phyloP scores from a whole-genome alignment of 1,140 invertebrate species.

The Stenopsyche tienmushanensis region DNA sequence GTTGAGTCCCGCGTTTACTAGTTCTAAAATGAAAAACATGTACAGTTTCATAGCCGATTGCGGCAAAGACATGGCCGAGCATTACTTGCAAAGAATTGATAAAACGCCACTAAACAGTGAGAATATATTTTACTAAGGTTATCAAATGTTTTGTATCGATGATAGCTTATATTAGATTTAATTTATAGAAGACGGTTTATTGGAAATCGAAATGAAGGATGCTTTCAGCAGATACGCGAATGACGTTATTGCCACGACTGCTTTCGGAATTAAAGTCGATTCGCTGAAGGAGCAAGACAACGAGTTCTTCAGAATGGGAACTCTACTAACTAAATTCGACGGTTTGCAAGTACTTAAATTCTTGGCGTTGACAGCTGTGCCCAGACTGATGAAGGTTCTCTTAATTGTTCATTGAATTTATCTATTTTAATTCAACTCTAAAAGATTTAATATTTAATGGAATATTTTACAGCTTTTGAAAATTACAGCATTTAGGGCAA shows the following conservation, averaged over 20 bases:
- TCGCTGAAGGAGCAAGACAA: conserved; percentile 52
- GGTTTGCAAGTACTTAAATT: neutral
- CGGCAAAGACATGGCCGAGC: conserved; percentile 39
- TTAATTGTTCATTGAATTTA: neutral
- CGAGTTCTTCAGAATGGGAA: conserved; percentile 53
- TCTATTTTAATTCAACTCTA: neutral
- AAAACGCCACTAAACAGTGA: neutral
- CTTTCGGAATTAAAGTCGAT: conserved; percentile 55
- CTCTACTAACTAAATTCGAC: conserved; percentile 41
- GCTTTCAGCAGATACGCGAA: conserved; percentile 50
- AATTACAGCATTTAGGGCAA: conserved; percentile 36
- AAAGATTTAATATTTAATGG: neutral
- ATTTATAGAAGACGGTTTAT: conserved; percentile 7
- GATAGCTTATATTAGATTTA: neutral
- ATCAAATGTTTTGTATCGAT: no score
- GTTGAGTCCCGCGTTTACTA: no score
- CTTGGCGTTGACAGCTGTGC: neutral
- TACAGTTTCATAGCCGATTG: conserved; percentile 50
- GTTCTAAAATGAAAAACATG: no score
- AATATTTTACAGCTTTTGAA: neutral
- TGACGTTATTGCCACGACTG: conserved; percentile 56
- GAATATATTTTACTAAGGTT: no score
- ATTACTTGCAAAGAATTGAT: conserved; percentile 2
- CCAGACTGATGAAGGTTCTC: neutral
- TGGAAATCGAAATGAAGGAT: conserved; percentile 53